Evolutionary conservation across 2,113 vertebrate species (phyloP), one percentile per base, ranked within the genome.

Genomic region (Taxidea taxus): DNA sequence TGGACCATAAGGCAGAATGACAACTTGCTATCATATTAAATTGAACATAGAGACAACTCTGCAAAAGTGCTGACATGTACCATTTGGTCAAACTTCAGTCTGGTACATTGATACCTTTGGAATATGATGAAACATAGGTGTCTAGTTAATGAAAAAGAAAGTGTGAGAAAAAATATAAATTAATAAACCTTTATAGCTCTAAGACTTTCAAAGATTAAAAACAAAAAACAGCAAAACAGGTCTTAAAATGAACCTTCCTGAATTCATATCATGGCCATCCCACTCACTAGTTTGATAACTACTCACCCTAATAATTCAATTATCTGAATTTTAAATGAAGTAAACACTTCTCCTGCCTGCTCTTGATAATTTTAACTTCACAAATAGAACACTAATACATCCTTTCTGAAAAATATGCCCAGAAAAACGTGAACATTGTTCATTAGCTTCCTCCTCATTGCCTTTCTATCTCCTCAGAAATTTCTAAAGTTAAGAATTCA

Each of bases 341-440:
- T 82, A 70, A 91, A 84, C 2, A 68, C 7, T 20, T 89, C n/a
- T 77, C 56, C 27, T 64, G 15, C 12, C 16, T 64, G 11, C 8
- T 64, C 49, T 58, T 74, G 56, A 47, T 83, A 86, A 68, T 95
- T 85, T 90, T 70, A 77, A 70, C 70, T 97, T 83, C 56, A 89
- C 16, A 70, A 87, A 60, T 56, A 90, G 7, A 78, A 23, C 31
- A 60, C 23, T 90, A 77, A 56, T 23, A 51, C 37, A 27, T 81
- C 6, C 23, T 89, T 94, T 68, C 64, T 87, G 47, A 90, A 93
- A 77, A 95, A 62, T 31, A 83, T 25, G 37, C 23, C 51, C 25
- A 82, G 39, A 68, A 81, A 91, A 82, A 39, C 29, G 37, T 34
- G 20, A 93, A 75, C 20, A 16, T 70, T 85, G 56, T 2, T 72